phyloP scores from a whole-genome alignment of 1,140 invertebrate genomes.

The Oryzaephilus surinamensis region DNA sequence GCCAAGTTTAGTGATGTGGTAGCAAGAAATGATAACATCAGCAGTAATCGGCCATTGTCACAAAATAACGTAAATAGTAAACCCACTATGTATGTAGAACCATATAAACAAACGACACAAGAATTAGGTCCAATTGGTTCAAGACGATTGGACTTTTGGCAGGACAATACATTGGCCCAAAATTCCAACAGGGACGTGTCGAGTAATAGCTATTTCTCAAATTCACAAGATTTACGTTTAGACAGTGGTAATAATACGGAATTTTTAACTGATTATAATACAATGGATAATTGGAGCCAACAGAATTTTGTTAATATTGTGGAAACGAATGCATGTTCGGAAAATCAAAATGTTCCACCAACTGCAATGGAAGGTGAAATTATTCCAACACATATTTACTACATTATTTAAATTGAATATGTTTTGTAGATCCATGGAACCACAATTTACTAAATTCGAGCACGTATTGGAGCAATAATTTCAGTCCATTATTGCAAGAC shows the following conservation, averaged over 20 bases:
- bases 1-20: conserved; percentile 50
- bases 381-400: conserved; percentile 9
- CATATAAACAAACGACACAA: conserved; percentile 24
- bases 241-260: conserved; percentile 8
- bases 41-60: conserved; percentile 9
- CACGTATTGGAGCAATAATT: conserved; percentile 7
- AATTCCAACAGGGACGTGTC: conserved; percentile 8
- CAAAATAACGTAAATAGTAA: conserved; percentile 15
- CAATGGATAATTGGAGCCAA: conserved; percentile 6
- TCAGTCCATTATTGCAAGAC: conserved; percentile 3
- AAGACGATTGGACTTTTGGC: conserved; percentile 19
- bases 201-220: conserved; percentile 17
- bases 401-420: conserved; percentile 2
- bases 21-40: conserved; percentile 30
- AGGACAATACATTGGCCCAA: conserved; percentile 7
- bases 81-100: conserved; percentile 34
- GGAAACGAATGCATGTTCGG: no score
- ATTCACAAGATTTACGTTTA: conserved; percentile 7
- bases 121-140: conserved; percentile 35
- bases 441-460: conserved; percentile 12
- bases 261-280: no score
- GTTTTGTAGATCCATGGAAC: conserved; percentile 19
- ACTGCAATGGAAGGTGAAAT: conserved; percentile 4
- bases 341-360: not conserved
- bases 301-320: conserved; percentile 4